Evolutionary conservation across 2,797 vertebrate species (phyloP), one percentile per base, ranked within the genome.

Genomic region (Gymnoscopelus microlampas): DNA sequence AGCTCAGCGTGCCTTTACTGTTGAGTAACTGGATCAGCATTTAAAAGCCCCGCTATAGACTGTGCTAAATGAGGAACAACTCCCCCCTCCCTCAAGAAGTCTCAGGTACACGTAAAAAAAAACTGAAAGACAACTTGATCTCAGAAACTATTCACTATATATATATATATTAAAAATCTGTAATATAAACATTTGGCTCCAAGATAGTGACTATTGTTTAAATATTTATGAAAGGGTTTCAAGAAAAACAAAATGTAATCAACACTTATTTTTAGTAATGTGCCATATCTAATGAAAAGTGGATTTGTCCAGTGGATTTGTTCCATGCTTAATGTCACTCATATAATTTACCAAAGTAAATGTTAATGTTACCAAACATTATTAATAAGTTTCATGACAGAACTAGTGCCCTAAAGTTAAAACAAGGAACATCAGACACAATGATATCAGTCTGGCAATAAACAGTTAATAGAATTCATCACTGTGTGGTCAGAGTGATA

Each of bases 1-100:
- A 74, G 80, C 83, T 91, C 83, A 84, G 53, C 44, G 14, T 72
- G 71, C 59, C 63, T 82, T 82, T 68, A 54, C 76, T 77, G 75
- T 83, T 82, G 68, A 84, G 69, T 92, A 91, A 92, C 70, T 84
- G 89, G 91, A 91, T 93, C 86, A 91, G 85, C 78, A 71, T 76
- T 54, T 78, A 50, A 88, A 87, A 87, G 77, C 85, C 63, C 60
- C 47, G 74, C 79, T 79, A 74, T 80, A 76, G 47, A n/a, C 47
- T 47, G 11, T 2, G 80, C 86, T 92, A 92, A 87, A 89, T 77
- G 74, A 72, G 79, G 87, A 87, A 76, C 74, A 29, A 29, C 26
- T 2, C 26, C 26, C 26, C 61, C 14, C 53, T 66, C 48, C 66
- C 81, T 80, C 79, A 82, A 50, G 73, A 88, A 89, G 77, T 74